Percentiles rank a stretch among this genome's conserved stretches.
Conservation (phyloP, 2,797 vertebrate genomes). For the Centroberyx gerrardi region DNA sequence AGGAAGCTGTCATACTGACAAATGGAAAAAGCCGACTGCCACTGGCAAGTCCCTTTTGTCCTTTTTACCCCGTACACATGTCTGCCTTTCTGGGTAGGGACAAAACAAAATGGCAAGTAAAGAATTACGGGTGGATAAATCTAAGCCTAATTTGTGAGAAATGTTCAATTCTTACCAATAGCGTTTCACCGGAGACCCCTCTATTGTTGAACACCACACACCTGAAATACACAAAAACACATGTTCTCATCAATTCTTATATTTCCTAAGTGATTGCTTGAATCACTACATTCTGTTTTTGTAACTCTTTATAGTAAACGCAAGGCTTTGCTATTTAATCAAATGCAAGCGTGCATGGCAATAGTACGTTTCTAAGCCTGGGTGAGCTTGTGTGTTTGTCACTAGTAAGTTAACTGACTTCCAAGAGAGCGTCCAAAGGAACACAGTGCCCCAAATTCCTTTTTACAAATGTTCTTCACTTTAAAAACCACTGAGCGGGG, state of each 20-base stretch:
- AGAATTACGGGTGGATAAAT: not conserved
- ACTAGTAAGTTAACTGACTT: not conserved
- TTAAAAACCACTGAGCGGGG: constrained; percentile 6
- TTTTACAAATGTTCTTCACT: constrained; percentile 36
- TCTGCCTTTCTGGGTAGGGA: not conserved
- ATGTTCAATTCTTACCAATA: constrained; percentile 89
- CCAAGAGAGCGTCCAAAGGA: constrained; percentile 18
- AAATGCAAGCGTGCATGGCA: not conserved
- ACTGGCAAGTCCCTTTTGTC: not conserved
- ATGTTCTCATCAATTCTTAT: not conserved
- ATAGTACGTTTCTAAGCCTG: not conserved
- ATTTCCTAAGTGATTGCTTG: not conserved
- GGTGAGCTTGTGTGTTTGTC: not conserved
- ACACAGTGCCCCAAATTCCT: constrained; percentile 37
- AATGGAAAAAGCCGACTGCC: constrained; percentile 3
- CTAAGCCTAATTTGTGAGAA: not conserved
- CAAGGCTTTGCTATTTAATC: not conserved
- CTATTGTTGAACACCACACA: constrained; percentile 98
- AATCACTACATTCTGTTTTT: not conserved
- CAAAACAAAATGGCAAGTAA: not conserved
- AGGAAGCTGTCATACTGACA: constrained; percentile 16
- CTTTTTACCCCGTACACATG: not conserved
- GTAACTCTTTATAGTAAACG: not conserved
- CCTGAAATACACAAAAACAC: constrained; percentile 85
- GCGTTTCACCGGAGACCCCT: constrained; percentile 94